Base-by-base conservation (phyloP, 2,888 invertebrate species). In the Griposia aprilina region DNA sequence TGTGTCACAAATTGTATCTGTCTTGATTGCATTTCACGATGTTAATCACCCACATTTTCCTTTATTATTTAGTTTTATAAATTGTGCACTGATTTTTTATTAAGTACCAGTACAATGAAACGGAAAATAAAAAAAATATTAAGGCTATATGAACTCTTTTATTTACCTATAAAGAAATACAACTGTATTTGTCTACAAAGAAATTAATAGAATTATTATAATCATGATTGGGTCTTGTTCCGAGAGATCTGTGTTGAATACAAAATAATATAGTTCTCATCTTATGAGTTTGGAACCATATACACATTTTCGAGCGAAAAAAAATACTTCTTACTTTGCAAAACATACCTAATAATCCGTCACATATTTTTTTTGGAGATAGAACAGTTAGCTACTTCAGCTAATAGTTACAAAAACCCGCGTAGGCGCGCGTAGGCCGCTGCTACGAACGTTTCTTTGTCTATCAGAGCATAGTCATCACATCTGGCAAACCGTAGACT, bases 81-180 rank as follows among this genome's bases (percentile, higher is more conserved):
- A 92, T 88, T 92, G 90, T 93, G 95, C 95, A 96, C 96, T 95
- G 96, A 95, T 95, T 95, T 95, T 82, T 94, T 92, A 87, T 91
- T 94, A 94, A 94, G 92, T 94, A 93, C 92, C 92, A 90, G 90
- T 92, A 91, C 92, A 93, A 94, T 93, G 91, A 93, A 93, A 91
- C 91, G 90, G 91, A 93, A 93, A 95, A 95, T 93, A 94, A 95
- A 95, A 93, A 91, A 92, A 90, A 91, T 89, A 89, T 90, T 88
- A 90, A 90, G 87, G 74, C 74, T 80, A 85, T 72, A 63, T 68
- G 74, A 84, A 83, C 76, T 87, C 85, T 90, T 90, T 92, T 90
- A 87, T 88, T 90, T 87, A 41, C 52, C 63, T 20, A 15, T 15
- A 20, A 11, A 50, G 8, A 62, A 50, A 23, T 11, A 36, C n/a